These are phyloP conservation scores for Sceloporus tristichus DNA, from an alignment of 2,113 vertebrate species.

Conservation along the genomic window DNA sequence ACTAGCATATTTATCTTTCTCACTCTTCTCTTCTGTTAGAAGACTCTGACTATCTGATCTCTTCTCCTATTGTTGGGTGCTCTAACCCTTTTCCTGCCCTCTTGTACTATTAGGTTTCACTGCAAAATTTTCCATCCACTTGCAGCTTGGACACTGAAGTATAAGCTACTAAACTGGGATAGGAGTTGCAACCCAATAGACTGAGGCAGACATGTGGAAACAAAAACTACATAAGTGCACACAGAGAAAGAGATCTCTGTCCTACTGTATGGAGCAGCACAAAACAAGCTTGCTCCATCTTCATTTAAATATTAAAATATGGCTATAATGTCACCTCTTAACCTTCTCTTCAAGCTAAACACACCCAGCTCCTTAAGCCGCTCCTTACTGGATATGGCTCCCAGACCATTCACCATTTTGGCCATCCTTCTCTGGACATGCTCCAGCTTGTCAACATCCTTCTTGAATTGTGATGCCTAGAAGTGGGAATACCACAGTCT, in stretches of 20 bases:
- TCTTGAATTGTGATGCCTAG: too few species aligned
- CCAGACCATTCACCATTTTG: not conserved
- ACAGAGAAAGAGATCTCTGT: too few species aligned
- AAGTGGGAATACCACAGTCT: not conserved
- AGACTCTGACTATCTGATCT: not conserved
- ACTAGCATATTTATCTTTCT: too few species aligned
- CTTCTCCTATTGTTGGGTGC: not conserved
- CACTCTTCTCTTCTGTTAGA: not conserved
- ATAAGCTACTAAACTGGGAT: not conserved
- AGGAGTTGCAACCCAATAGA: not conserved
- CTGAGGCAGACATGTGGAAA: not conserved
- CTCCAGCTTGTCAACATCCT: too few species aligned
- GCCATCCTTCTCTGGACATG: not conserved
- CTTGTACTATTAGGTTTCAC: not conserved
- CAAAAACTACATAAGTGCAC: too few species aligned
- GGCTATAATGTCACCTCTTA: too few species aligned
- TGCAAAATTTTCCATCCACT: not conserved
- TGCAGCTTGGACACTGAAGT: not conserved
- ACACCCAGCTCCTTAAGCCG: too few species aligned
- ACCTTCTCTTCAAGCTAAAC: too few species aligned
- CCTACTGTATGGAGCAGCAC: too few species aligned
- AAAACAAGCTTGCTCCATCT: too few species aligned
- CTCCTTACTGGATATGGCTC: not conserved
- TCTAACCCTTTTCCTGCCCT: slow-evolving; percentile 5
- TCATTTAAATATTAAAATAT: too few species aligned